phyloP scores from a whole-genome alignment of 2,113 vertebrate species.

The Ceyx cyanopectus region DNA sequence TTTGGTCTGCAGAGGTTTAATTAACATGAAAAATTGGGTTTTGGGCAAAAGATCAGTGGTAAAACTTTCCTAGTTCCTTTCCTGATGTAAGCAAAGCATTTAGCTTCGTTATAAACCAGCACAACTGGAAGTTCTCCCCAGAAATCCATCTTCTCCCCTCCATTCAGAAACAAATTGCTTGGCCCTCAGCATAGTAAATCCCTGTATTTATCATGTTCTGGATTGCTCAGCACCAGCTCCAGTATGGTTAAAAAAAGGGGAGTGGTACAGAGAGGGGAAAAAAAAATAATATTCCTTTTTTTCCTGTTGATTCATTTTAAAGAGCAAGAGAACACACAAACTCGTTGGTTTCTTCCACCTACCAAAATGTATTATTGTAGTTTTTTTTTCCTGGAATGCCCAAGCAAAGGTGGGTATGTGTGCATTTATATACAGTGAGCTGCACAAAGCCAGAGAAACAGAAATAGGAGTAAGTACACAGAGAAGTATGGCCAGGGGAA shows the following conservation, averaged over 20 bases:
- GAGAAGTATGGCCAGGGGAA: background rate
- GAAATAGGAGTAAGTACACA: background rate
- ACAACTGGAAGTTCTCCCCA: background rate
- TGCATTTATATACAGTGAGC: background rate
- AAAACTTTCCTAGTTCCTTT: background rate
- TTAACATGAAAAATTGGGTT: background rate
- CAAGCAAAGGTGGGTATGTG: background rate
- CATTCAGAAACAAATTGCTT: background rate
- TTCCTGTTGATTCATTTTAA: background rate
- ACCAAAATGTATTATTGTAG: background rate
- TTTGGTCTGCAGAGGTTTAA: constrained; percentile 10
- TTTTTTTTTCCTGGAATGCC: background rate
- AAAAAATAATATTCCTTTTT: background rate
- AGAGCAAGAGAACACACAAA: background rate
- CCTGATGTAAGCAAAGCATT: background rate
- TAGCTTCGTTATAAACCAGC: background rate
- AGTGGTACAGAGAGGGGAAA: background rate
- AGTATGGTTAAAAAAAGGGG: background rate
- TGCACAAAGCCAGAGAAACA: background rate
- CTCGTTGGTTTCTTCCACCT: background rate
- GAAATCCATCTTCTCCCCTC: background rate
- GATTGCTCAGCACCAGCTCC: background rate
- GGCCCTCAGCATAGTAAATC: background rate
- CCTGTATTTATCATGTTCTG: background rate
- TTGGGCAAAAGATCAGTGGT: background rate